phyloP scores from a whole-genome alignment of 2,888 invertebrate species.

The Saturnia japonica region DNA sequence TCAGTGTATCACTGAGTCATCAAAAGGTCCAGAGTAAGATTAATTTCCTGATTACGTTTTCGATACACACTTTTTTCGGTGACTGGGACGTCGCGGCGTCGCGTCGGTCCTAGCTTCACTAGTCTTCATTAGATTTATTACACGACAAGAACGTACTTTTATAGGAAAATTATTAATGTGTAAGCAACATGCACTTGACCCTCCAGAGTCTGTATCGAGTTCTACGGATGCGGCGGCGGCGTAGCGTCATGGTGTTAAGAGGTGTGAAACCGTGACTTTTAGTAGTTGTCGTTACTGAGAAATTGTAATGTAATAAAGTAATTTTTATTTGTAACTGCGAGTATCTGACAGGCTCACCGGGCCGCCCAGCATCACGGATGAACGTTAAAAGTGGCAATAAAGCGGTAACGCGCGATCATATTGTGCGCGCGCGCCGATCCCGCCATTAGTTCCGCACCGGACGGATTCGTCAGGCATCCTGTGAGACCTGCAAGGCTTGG shows the following conservation, averaged over 20 bases:
- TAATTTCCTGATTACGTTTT: no score
- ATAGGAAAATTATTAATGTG: not conserved
- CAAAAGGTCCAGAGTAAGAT: no score
- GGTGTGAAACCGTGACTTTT: not conserved
- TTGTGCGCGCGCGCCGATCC: constrained; percentile 35
- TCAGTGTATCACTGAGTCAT: no score
- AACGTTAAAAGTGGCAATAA: constrained; percentile 37
- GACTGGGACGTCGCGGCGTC: no score
- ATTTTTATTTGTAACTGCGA: constrained; percentile 20
- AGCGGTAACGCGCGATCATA: constrained; percentile 41
- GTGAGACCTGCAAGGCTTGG: constrained; percentile 37
- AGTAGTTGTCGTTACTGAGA: constrained; percentile 11
- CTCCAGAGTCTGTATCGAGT: not conserved
- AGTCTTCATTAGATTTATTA: not conserved
- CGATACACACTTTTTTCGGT: no score
- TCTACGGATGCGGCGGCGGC: not conserved
- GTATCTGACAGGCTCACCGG: constrained; percentile 13
- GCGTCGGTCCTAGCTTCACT: not conserved
- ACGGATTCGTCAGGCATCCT: constrained; percentile 62
- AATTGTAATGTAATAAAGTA: constrained; percentile 21
- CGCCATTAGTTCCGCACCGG: constrained; percentile 51
- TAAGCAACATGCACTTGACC: not conserved
- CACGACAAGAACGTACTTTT: not conserved
- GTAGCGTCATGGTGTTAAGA: no score
- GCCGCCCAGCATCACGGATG: constrained; percentile 11